Conservation (phyloP, 2,113 vertebrate species). For the Tenebrosternarchus preto region DNA sequence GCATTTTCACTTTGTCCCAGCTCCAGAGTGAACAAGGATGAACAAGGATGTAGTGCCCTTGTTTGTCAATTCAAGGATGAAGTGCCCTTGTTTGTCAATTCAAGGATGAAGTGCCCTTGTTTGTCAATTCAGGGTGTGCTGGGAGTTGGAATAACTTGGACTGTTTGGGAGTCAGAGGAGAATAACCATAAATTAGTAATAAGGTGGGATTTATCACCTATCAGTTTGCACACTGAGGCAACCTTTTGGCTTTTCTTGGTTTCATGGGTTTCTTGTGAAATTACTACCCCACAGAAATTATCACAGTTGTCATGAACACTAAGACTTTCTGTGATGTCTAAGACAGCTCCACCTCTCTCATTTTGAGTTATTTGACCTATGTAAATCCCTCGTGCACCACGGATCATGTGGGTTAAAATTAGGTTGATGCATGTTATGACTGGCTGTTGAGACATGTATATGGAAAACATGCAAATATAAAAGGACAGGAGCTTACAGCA, state of each 20-base stretch:
- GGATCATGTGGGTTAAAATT: background rate
- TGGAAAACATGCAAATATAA: background rate
- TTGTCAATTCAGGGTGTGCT: no score
- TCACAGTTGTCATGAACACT: background rate
- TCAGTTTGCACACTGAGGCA: no score
- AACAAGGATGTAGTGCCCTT: no score
- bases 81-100: no score
- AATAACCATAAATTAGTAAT: no score
- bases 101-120: no score
- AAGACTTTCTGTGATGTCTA: background rate
- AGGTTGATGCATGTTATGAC: conserved; percentile 6
- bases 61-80: no score
- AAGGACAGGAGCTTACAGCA: background rate
- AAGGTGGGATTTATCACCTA: no score
- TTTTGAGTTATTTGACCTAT: background rate
- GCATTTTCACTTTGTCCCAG: no score
- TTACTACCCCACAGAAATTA: background rate
- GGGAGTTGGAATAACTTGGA: no score
- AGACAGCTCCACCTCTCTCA: background rate
- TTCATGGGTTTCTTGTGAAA: background rate
- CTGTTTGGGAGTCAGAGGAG: no score
- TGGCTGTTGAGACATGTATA: background rate
- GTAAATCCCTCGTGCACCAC: background rate
- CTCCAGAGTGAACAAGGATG: no score
- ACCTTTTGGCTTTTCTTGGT: background rate